These are phyloP conservation scores for Aplysia californica DNA, from an alignment of 1,140 invertebrate species.

Conservation along the genomic window DNA sequence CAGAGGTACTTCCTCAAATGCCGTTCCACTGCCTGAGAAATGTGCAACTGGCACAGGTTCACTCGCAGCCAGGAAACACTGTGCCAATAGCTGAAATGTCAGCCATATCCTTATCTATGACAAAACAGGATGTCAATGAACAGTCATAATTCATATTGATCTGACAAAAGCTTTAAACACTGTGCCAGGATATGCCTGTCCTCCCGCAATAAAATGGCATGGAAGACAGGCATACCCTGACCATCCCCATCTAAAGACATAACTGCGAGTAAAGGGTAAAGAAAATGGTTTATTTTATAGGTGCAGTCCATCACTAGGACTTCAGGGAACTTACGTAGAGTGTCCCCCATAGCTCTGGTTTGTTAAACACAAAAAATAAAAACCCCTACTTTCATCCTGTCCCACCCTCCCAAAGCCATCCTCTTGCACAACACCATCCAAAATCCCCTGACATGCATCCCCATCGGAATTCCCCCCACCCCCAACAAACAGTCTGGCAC, in stretches of 20 bases:
- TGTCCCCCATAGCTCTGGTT: background rate
- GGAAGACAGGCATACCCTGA: background rate
- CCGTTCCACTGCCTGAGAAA: background rate
- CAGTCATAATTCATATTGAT: background rate
- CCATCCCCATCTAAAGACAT: background rate
- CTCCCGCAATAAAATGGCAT: background rate
- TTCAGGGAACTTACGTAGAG: background rate
- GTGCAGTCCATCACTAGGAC: background rate
- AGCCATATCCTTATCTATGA: background rate
- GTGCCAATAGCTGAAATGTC: background rate
- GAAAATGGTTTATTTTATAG: background rate
- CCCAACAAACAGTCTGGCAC: background rate
- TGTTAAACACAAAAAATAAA: background rate
- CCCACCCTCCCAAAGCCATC: background rate
- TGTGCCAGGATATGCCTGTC: too few species aligned
- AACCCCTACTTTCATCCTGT: background rate
- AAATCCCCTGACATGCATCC: background rate
- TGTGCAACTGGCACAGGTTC: background rate
- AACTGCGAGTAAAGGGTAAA: background rate
- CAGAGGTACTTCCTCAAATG: background rate
- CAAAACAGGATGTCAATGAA: background rate
- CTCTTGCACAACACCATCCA: background rate
- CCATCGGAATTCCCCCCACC: background rate
- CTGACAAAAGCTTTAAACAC: too few species aligned
- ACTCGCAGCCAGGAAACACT: background rate